A percentile compares a stretch with the other conserved stretches of the same genome.
phyloP scores from a whole-genome alignment of 1,140 invertebrate species.

The Caerostris extrusa region DNA sequence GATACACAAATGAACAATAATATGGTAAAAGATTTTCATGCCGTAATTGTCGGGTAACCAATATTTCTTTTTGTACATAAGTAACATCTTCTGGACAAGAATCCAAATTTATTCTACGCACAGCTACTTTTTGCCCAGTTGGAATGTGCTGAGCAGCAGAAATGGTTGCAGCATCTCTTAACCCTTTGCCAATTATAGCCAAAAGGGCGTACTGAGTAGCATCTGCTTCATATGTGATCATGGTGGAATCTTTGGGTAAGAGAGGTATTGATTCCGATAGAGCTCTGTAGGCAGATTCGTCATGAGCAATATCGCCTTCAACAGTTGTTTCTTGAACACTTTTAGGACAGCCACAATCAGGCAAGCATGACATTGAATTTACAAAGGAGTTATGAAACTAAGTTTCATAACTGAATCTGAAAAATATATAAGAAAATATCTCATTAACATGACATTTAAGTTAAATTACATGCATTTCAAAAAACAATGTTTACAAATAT shows the following conservation, averaged over 20 bases:
- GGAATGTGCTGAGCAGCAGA: slow-evolving; percentile 87
- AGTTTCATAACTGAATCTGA: neutral
- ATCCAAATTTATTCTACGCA: slow-evolving; percentile 90
- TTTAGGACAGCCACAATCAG: slow-evolving; percentile 77
- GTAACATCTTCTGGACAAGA: slow-evolving; percentile 85
- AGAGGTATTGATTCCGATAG: slow-evolving; percentile 78
- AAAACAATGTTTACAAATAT: too few relatives aligned
- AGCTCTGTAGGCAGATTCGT: slow-evolving; percentile 75
- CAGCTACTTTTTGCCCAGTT: slow-evolving; percentile 86
- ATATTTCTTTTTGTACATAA: slow-evolving; percentile 88
- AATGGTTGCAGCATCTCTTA: slow-evolving; percentile 86
- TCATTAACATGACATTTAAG: too few relatives aligned
- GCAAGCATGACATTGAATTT: slow-evolving; percentile 77
- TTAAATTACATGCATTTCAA: too few relatives aligned
- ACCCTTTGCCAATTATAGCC: slow-evolving; percentile 84
- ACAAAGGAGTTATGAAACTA: neutral
- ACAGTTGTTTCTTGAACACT: slow-evolving; percentile 65
- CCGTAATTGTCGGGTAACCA: slow-evolving; percentile 87
- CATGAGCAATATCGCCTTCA: slow-evolving; percentile 72
- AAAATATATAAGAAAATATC: neutral
- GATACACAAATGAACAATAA: slow-evolving; percentile 88
- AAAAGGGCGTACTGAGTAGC: slow-evolving; percentile 80
- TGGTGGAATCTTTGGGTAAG: slow-evolving; percentile 78
- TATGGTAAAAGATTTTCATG: slow-evolving; percentile 90
- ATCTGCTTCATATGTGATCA: slow-evolving; percentile 80